Conservation (phyloP, 2,888 invertebrate genomes). For the Polydrusus cervinus region DNA sequence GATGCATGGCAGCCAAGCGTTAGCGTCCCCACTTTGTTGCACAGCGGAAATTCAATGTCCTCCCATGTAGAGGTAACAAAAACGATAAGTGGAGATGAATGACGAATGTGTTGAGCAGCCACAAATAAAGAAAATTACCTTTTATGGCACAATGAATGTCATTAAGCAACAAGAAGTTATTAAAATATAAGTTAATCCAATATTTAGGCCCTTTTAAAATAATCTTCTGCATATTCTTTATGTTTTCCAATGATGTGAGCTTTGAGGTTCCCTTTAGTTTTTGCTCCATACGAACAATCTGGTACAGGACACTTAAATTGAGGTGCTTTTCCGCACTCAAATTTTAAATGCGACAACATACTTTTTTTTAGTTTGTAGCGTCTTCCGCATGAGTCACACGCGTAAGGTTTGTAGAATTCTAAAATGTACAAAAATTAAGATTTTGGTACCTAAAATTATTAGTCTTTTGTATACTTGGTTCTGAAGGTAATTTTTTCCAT, state of each 20-base stretch:
- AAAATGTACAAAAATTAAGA: background rate
- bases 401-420: background rate
- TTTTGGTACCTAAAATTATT: background rate
- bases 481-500: too few relatives aligned
- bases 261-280: conserved; percentile 51
- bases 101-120: too few relatives aligned
- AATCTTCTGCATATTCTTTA: background rate
- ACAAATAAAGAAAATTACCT: too few relatives aligned
- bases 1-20: too few relatives aligned
- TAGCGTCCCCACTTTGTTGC: too few relatives aligned
- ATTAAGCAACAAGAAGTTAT: too few relatives aligned
- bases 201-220: too few relatives aligned
- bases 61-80: too few relatives aligned
- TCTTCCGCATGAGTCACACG: conserved; percentile 29
- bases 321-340: conserved; percentile 58
- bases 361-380: conserved; percentile 35
- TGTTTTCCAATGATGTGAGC: conserved; percentile 31
- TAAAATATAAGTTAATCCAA: background rate
- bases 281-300: conserved; percentile 48
- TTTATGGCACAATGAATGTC: too few relatives aligned
- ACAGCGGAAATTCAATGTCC: too few relatives aligned
- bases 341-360: conserved; percentile 47
- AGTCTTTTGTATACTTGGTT: too few relatives aligned
- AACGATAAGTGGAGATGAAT: too few relatives aligned
- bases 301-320: conserved; percentile 50